Percentiles rank a stretch among this genome's conserved stretches.
Evolutionary conservation across 2,888 invertebrate genomes (phyloP).

Genomic region (Cryptosula pallasiana): DNA sequence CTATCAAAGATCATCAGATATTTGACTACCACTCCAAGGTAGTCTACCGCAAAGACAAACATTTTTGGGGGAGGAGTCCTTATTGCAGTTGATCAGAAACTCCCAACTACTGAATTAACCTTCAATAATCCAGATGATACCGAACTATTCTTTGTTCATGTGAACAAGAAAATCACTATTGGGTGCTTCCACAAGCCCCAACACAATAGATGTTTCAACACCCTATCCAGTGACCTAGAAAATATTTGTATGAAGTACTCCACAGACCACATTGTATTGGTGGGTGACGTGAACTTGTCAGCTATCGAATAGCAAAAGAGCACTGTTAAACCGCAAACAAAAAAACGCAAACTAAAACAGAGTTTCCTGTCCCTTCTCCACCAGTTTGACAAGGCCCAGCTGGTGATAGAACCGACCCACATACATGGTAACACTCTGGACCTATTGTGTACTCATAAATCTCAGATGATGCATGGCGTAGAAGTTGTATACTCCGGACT

Average conservation of each 20-base stretch:
- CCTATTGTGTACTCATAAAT: no score
- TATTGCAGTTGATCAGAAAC: not conserved
- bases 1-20: not conserved
- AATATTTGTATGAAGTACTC: not conserved
- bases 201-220: no score
- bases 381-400: not conserved
- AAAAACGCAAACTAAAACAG: not conserved
- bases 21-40: no score
- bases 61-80: slow-evolving; percentile 15
- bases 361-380: not conserved
- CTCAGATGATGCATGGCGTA: not conserved
- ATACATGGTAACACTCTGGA: no score
- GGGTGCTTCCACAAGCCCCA: no score
- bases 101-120: no score
- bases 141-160: not conserved
- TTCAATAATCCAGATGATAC: not conserved
- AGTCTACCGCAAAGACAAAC: not conserved
- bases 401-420: not conserved
- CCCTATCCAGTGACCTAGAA: not conserved
- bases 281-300: slow-evolving; percentile 1
- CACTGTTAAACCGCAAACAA: not conserved
- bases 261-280: not conserved
- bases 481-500: not conserved
- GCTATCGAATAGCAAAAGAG: slow-evolving; percentile 4
- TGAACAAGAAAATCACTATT: not conserved